These are phyloP conservation scores for Glareola pratincola DNA, from an alignment of 2,113 vertebrate genomes.

Conservation along the genomic window DNA sequence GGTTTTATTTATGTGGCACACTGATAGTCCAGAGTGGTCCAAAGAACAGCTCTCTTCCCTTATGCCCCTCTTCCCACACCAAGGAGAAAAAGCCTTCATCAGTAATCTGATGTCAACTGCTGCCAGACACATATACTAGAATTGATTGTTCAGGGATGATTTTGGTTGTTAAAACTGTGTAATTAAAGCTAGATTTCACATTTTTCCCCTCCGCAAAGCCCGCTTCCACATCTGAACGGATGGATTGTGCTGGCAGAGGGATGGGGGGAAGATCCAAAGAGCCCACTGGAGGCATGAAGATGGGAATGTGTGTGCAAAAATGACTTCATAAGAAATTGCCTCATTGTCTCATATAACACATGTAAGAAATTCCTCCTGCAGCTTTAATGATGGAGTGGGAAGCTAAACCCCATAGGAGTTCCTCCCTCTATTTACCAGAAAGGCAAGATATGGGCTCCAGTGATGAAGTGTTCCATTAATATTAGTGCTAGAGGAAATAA, in stretches of 20 bases:
- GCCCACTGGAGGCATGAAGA: background rate
- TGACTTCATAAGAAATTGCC: constrained; percentile 26
- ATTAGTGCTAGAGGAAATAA: constrained; percentile 57
- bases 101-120: background rate
- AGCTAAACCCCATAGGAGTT: constrained; percentile 51
- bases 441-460: constrained; percentile 41
- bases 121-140: background rate
- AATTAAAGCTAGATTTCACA: background rate
- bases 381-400: constrained; percentile 57
- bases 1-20: background rate
- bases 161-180: background rate
- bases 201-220: background rate
- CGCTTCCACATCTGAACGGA: background rate
- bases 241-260: background rate
- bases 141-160: background rate
- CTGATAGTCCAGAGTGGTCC: background rate
- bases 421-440: constrained; percentile 61
- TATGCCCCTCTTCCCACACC: background rate
- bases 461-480: constrained; percentile 74
- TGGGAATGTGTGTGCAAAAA: background rate
- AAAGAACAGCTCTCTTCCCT: background rate
- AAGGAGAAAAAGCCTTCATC: background rate
- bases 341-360: constrained; percentile 30
- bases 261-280: background rate
- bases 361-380: constrained; percentile 62